Conservation (phyloP, 2,888 invertebrate species). For the Portevinia maculata region DNA sequence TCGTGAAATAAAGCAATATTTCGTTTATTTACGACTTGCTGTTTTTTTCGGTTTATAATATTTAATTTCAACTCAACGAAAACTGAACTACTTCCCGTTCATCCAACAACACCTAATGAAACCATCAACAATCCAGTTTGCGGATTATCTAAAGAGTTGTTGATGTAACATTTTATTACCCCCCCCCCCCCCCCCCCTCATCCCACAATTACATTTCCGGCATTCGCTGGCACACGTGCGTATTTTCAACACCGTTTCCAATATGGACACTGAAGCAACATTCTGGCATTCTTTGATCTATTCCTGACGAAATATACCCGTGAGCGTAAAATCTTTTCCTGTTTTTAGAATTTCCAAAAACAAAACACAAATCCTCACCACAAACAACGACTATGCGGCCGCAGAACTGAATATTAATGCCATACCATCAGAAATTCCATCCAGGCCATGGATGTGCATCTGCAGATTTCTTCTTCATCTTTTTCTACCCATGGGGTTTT, state of each 20-base stretch:
- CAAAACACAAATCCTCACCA: constrained; percentile 24
- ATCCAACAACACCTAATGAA: constrained; percentile 45
- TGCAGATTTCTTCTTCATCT: constrained; percentile 41
- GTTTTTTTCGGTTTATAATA: not conserved
- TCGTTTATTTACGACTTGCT: not conserved
- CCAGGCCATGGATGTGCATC: constrained; percentile 27
- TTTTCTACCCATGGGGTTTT: constrained; percentile 41
- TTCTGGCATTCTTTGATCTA: constrained; percentile 68
- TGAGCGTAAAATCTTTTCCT: constrained; percentile 61
- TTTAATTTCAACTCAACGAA: constrained; percentile 8
- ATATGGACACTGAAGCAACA: constrained; percentile 20
- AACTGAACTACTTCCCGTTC: constrained; percentile 19
- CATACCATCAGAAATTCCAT: constrained; percentile 15
- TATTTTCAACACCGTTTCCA: constrained; percentile 49
- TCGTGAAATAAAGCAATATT: not conserved
- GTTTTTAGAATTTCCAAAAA: constrained; percentile 53
- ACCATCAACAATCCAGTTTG: constrained; percentile 61
- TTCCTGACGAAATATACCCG: constrained; percentile 56
- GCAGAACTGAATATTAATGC: constrained; percentile 34
- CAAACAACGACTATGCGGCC: constrained; percentile 10
- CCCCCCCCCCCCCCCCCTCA: constrained; percentile 4
- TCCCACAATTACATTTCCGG: constrained; percentile 56
- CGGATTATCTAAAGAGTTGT: constrained; percentile 19
- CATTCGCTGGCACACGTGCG: constrained; percentile 52
- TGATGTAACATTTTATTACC: constrained; percentile 36